Conservation (phyloP, 2,113 vertebrate species). For the rabbit (Oryctolagus cuniculus) region mOryCun1.1 NC_091442.1:36524001-36524500, state of each 20-base stretch:
- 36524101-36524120: neutral
- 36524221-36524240: neutral
- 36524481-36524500: slow-evolving; percentile 31
- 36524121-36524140: neutral
- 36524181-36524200: neutral
- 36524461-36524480: neutral
- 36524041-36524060: neutral
- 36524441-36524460: neutral
- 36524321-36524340: neutral
- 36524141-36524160: neutral
- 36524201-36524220: neutral
- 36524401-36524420: slow-evolving; percentile 16
- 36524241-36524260: neutral
- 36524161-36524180: neutral
- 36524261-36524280: slow-evolving; percentile 1
- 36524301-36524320: neutral
- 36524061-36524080: neutral
- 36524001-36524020: neutral
- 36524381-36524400: slow-evolving; percentile 12
- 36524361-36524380: neutral
- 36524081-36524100: slow-evolving; percentile 26
- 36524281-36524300: neutral
- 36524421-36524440: slow-evolving; percentile 1
- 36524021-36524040: no score
- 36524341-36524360: neutral